These are phyloP conservation scores for Epiblema foenella DNA, from an alignment of 2,888 invertebrate species.

Conservation along the genomic window DNA sequence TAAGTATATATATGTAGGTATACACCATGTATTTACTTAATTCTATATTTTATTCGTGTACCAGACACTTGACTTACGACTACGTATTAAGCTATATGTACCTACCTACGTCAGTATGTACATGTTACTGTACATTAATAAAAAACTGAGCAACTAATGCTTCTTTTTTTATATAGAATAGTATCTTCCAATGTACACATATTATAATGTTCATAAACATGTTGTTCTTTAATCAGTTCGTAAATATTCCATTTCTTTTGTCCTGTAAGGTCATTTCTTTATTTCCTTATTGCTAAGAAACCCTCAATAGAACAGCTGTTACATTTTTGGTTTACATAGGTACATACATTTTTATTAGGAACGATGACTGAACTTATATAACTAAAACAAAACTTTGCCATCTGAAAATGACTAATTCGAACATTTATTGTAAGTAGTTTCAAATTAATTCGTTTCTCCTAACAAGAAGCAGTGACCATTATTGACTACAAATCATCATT, in stretches of 20 bases:
- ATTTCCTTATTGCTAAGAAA: not conserved
- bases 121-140: slow-evolving; percentile 5
- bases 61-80: slow-evolving; percentile 42
- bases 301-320: not conserved
- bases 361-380: slow-evolving; percentile 15
- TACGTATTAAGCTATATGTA: slow-evolving; percentile 35
- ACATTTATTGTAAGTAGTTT: not conserved
- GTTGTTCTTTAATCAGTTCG: slow-evolving; percentile 2
- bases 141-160: slow-evolving; percentile 32
- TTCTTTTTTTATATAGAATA: slow-evolving; percentile 22
- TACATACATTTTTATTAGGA: slow-evolving; percentile 12
- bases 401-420: not conserved
- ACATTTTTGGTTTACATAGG: not conserved
- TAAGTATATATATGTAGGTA: slow-evolving; percentile 1
- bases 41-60: slow-evolving; percentile 32
- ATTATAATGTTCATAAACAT: not conserved
- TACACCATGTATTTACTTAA: slow-evolving; percentile 17
- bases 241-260: not conserved
- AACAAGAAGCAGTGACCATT: not conserved
- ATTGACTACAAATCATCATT: not conserved
- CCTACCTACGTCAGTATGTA: slow-evolving; percentile 28
- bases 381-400: slow-evolving; percentile 1
- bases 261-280: not conserved
- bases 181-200: slow-evolving; percentile 23
- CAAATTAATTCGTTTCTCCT: not conserved